These are phyloP conservation scores for Aspidoscelis tigris DNA, from an alignment of 2,113 vertebrate species.

Conservation along the genomic window DNA sequence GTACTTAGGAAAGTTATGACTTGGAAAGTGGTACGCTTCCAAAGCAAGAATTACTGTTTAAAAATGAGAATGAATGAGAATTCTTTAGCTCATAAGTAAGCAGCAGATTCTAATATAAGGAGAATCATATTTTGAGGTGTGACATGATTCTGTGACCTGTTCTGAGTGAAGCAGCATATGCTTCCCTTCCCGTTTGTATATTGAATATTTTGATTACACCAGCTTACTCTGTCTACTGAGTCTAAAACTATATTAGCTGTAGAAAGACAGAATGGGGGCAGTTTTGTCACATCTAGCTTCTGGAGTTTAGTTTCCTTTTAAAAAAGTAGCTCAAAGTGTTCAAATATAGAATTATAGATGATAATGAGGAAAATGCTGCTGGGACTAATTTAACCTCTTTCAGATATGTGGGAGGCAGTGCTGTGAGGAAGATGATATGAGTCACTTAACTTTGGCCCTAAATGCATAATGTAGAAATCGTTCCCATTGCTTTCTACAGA, in stretches of 20 bases:
- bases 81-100: not conserved
- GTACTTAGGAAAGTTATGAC: no score
- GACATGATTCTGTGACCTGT: not conserved
- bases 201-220: conserved; percentile 26
- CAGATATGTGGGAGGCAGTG: conserved; percentile 49
- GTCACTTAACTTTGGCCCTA: conserved; percentile 29
- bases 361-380: conserved; percentile 54
- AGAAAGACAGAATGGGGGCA: conserved; percentile 65
- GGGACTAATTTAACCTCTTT: conserved; percentile 55
- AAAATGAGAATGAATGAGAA: not conserved
- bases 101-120: not conserved
- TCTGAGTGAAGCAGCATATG: conserved; percentile 24
- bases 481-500: not conserved
- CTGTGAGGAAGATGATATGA: conserved; percentile 27
- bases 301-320: conserved; percentile 34
- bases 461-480: conserved; percentile 21
- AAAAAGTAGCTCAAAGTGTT: conserved; percentile 38
- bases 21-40: not conserved
- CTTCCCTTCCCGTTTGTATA: conserved; percentile 13
- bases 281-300: conserved; percentile 47
- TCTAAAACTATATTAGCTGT: conserved; percentile 42
- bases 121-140: not conserved
- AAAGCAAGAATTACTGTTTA: not conserved
- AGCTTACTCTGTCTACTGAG: conserved; percentile 48
- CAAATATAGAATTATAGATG: conserved; percentile 53